Conservation (phyloP, 1,140 invertebrate species). For the Trichogramma pretiosum region DNA sequence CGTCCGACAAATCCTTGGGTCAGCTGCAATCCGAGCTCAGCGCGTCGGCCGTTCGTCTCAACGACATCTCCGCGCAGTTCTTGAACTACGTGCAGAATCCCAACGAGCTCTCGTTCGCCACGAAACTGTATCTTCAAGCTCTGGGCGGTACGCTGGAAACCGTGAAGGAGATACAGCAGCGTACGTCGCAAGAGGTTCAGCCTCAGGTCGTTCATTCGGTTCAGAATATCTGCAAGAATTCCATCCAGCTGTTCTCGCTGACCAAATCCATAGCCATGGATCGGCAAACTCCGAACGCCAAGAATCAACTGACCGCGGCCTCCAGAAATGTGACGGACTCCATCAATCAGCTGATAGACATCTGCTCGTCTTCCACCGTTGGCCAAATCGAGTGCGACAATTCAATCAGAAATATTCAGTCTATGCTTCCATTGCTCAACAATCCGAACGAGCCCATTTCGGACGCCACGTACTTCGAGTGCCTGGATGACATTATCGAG, state of each 20-base stretch:
- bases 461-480: conserved; percentile 87
- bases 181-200: too few relatives aligned
- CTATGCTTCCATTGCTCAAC: conserved; percentile 71
- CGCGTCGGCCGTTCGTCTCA: too few relatives aligned
- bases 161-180: too few relatives aligned
- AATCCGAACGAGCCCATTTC: conserved; percentile 83
- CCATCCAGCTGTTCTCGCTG: conserved; percentile 76
- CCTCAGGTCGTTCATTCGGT: conserved; percentile 76
- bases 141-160: too few relatives aligned
- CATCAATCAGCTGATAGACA: conserved; percentile 78
- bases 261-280: conserved; percentile 85
- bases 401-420: conserved; percentile 87
- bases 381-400: conserved; percentile 96
- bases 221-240: conserved; percentile 79
- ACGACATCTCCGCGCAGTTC: too few relatives aligned
- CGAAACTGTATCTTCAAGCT: too few relatives aligned
- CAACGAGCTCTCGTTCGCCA: too few relatives aligned
- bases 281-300: conserved; percentile 79
- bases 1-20: too few relatives aligned
- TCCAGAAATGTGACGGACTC: conserved; percentile 85
- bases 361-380: conserved; percentile 63
- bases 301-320: conserved; percentile 78
- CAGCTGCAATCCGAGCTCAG: too few relatives aligned
- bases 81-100: too few relatives aligned
- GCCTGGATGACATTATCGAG: conserved; percentile 87